A percentile compares a stretch with the other conserved stretches of the same genome.
Conservation (phyloP, 2,888 invertebrate genomes). For the Cantharis rustica region DNA sequence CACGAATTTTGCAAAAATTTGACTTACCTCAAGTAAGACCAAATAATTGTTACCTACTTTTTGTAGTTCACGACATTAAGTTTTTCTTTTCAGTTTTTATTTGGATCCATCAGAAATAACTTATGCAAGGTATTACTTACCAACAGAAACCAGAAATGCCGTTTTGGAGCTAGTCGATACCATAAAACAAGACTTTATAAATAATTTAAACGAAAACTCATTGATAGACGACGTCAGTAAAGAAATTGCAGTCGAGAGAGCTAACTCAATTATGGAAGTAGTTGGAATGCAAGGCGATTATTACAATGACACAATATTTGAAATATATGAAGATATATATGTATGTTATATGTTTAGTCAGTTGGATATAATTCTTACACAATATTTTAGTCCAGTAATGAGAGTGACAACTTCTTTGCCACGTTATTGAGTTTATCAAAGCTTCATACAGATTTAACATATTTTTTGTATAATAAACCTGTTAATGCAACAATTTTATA, state of each 20-base stretch:
- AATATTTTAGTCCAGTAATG: not conserved
- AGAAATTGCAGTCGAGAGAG: slow-evolving; percentile 31
- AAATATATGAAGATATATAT: slow-evolving; percentile 23
- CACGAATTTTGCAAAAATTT: not conserved
- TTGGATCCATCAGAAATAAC: slow-evolving; percentile 6
- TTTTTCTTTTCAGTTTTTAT: slow-evolving; percentile 1
- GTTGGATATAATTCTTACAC: not conserved
- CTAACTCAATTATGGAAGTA: slow-evolving; percentile 32
- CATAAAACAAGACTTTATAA: slow-evolving; percentile 30
- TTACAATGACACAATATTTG: slow-evolving; percentile 35
- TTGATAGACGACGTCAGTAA: slow-evolving; percentile 39
- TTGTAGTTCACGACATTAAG: not conserved
- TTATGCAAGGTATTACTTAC: slow-evolving; percentile 20
- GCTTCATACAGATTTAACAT: not conserved
- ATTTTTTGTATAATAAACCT: not conserved
- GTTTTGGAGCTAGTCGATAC: slow-evolving; percentile 32
- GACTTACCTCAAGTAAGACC: not conserved
- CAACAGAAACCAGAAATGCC: slow-evolving; percentile 13
- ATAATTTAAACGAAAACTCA: slow-evolving; percentile 26
- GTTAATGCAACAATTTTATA: not conserved
- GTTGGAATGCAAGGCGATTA: slow-evolving; percentile 40
- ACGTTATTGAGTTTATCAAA: not conserved
- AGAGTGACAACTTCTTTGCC: not conserved
- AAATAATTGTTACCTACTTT: not conserved
- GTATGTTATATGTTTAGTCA: not conserved